These are phyloP conservation scores for Helicoverpa zea DNA, from an alignment of 1,140 invertebrate genomes.

Conservation along the genomic window DNA sequence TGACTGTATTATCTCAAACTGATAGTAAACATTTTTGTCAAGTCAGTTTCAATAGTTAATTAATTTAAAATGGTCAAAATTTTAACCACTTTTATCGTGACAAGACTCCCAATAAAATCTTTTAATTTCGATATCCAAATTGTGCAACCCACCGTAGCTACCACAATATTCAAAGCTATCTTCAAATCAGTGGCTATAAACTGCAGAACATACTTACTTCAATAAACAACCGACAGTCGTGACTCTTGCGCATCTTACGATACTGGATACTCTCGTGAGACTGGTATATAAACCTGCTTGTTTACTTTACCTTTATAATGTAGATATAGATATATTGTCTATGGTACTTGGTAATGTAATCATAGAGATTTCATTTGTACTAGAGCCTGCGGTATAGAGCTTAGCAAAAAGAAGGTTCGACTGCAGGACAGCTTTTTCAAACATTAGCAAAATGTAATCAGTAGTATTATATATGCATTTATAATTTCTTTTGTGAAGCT, in stretches of 20 bases:
- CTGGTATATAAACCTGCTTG: slow-evolving; percentile 5
- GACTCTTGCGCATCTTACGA: slow-evolving; percentile 9
- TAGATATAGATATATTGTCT: neutral
- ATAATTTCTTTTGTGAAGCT: neutral
- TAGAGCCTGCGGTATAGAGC: neutral
- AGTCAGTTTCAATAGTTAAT: too few species aligned
- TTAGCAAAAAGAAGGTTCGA: neutral
- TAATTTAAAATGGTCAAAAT: too few species aligned
- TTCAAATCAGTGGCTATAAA: neutral
- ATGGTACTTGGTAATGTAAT: neutral
- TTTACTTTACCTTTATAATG: neutral
- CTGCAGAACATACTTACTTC: neutral
- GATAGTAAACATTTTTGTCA: too few species aligned
- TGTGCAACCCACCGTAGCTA: neutral
- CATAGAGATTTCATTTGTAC: neutral
- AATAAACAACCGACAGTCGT: slow-evolving; percentile 24
- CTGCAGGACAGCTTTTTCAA: neutral
- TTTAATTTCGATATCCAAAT: too few species aligned
- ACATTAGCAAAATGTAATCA: neutral
- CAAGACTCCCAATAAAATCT: too few species aligned
- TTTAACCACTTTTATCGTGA: too few species aligned
- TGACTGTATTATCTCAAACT: too few species aligned
- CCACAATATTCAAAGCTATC: neutral
- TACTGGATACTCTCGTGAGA: slow-evolving; percentile 17
- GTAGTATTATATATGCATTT: too few species aligned